These are phyloP conservation scores for Athalia circularis DNA, from an alignment of 2,888 invertebrate species.

Conservation along the genomic window DNA sequence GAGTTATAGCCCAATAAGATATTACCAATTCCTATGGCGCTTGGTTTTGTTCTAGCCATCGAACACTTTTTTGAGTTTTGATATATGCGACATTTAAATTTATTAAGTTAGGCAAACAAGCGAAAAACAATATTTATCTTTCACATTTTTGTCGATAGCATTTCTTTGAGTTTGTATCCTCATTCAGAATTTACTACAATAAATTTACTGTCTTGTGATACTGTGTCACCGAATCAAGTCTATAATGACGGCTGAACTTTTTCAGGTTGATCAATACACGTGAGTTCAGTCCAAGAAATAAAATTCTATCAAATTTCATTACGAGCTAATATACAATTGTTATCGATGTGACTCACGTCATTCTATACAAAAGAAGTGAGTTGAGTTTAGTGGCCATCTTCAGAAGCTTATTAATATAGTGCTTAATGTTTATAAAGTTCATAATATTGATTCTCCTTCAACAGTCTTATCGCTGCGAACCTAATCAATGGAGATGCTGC, in stretches of 20 bases:
- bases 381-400: background rate
- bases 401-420: background rate
- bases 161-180: background rate
- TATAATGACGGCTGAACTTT: background rate
- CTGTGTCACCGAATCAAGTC: background rate
- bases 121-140: too few relatives aligned
- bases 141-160: too few relatives aligned
- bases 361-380: background rate
- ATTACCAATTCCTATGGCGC: constrained; percentile 35
- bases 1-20: constrained; percentile 31
- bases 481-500: constrained; percentile 15
- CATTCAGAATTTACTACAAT: constrained; percentile 21
- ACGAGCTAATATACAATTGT: constrained; percentile 1
- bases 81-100: too few relatives aligned
- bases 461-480: background rate
- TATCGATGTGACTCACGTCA: background rate
- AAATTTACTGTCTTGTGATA: too few relatives aligned
- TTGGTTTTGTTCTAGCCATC: constrained; percentile 36
- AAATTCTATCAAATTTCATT: background rate
- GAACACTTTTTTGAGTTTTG: constrained; percentile 31
- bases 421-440: background rate
- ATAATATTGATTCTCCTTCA: constrained; percentile 27
- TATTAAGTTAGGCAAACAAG: too few relatives aligned
- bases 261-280: constrained; percentile 1
- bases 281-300: background rate